Evolutionary conservation across 2,113 vertebrate genomes (phyloP), one percentile per base, ranked within the genome.

Genomic region (Tyto alba): DNA sequence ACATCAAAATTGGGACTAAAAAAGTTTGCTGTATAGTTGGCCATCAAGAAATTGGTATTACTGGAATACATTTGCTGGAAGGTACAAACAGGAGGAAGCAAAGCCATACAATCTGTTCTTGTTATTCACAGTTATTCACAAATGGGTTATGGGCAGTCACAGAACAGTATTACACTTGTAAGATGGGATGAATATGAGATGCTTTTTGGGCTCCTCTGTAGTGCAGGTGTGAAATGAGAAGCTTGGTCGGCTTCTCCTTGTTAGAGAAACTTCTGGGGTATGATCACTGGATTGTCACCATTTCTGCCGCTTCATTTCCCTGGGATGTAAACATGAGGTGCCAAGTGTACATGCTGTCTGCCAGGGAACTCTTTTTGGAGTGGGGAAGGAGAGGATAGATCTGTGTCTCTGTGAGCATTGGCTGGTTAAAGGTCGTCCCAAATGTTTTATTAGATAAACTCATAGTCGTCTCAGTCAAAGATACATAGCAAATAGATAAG

Each of bases 291-390:
- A 23, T 53, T 60, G 13, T 22, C 13, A 38, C 23, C 32, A 23
- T 11, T 85, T 18, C 17, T 13, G 62, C 52, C 20, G 36, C 74
- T 73, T 88, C 17, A 23, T 38, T 73, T 82, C 9, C 7, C 30
- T 67, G 32, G 26, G 13, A 32, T 41, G 25, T 32, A 38, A 84
- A 63, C 29, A 18, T 10, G 47, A 38, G 29, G 16, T 30, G 29
- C 22, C 19, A 77, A 78, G 6, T 0, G 27, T 21, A 40, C 9
- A 9, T 0, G 2, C 5, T 66, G 6, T 45, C 38, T 50, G 13
- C 43, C 16, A 66, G 53, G 30, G 56, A 75, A 29, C 14, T 25
- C 5, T 18, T 62, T 76, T 55, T 59, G n/a, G 36, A 36, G 16
- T 4, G 38, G 13, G 10, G 10, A 63, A 25, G 16, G 22, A 66